Percentiles rank a stretch among this genome's conserved stretches.
phyloP scores from a whole-genome alignment of 2,113 vertebrate species.

The Onychostoma macrolepis region DNA sequence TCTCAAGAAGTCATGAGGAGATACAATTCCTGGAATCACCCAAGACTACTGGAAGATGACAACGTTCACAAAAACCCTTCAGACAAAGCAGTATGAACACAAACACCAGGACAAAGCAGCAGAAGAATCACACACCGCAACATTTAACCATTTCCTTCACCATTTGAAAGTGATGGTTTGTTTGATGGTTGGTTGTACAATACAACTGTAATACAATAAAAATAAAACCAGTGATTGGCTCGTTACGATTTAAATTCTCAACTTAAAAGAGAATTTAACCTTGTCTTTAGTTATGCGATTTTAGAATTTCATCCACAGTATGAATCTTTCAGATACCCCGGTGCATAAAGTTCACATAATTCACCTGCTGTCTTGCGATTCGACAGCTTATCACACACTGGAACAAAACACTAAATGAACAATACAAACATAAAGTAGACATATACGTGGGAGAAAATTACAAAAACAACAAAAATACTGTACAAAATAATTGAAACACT shows the following conservation, averaged over 20 bases:
- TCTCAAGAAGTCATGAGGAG: not conserved
- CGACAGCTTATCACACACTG: not conserved
- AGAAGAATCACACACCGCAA: not conserved
- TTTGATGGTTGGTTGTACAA: not conserved
- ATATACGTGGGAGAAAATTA: not conserved
- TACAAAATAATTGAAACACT: not conserved
- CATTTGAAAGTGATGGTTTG: not conserved
- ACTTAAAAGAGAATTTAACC: no score
- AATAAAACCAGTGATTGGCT: not conserved
- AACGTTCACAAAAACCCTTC: not conserved
- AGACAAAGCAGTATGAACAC: not conserved
- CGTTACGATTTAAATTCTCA: not conserved
- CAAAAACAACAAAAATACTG: not conserved
- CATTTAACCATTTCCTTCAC: not conserved
- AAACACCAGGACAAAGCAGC: constrained; percentile 20
- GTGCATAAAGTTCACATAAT: not conserved
- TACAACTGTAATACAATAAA: not conserved
- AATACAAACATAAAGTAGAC: not conserved
- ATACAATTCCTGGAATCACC: not conserved
- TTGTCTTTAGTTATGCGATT: not conserved
- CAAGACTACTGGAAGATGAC: not conserved
- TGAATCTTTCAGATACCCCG: constrained; percentile 4
- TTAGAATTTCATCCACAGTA: not conserved
- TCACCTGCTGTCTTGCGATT: not conserved
- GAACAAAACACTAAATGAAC: not conserved